Evolutionary conservation across 2,797 vertebrate genomes (phyloP).

Genomic region (Dipus sagitta): DNA sequence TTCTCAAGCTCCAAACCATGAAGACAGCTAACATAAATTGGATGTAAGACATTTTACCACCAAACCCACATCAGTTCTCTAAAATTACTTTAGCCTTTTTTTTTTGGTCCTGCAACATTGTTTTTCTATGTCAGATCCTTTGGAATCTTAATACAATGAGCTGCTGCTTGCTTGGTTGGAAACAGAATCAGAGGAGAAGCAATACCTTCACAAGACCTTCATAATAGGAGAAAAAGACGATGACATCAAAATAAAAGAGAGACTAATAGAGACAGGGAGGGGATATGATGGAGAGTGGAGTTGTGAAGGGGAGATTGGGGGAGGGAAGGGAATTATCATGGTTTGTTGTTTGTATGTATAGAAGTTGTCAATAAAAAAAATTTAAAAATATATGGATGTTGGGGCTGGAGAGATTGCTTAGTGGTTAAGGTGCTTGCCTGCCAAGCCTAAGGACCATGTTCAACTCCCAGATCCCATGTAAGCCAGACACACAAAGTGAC

Average conservation of each 20-base stretch:
- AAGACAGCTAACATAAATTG: not conserved
- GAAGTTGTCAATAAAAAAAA: too few species aligned
- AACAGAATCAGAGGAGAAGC: constrained; percentile 50
- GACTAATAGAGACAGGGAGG: too few species aligned
- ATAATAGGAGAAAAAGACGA: too few species aligned
- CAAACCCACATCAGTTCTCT: not conserved
- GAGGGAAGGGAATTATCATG: too few species aligned
- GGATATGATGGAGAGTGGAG: too few species aligned
- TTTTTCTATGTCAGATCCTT: not conserved
- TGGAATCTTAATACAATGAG: not conserved
- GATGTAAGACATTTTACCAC: constrained; percentile 7
- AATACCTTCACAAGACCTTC: too few species aligned
- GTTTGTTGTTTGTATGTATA: too few species aligned
- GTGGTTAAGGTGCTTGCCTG: not conserved
- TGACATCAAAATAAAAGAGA: too few species aligned
- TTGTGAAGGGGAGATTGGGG: too few species aligned
- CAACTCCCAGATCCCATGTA: not conserved
- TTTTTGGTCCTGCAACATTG: not conserved
- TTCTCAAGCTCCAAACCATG: constrained; percentile 4
- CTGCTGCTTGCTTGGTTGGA: constrained; percentile 1
- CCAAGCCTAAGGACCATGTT: not conserved
- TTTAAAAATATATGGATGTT: constrained; percentile 44
- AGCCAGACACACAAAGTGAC: too few species aligned
- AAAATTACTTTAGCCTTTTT: not conserved
- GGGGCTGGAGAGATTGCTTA: not conserved